A percentile compares a stretch with the other conserved stretches of the same genome.
Evolutionary conservation across 1,140 invertebrate genomes (phyloP).

Genomic region (Achroia grisella): DNA sequence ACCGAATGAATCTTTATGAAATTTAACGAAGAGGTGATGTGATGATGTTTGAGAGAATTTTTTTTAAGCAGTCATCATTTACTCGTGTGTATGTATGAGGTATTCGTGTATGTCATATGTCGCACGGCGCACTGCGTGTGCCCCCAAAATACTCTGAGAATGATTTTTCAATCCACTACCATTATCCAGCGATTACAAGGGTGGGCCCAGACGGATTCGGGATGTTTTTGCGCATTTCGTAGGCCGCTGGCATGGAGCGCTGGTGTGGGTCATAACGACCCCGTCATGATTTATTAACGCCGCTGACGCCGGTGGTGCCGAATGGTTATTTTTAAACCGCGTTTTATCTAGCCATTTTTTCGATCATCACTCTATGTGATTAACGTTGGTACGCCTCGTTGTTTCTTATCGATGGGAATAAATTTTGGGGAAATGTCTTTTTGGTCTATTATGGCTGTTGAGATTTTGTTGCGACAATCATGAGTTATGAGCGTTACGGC

Average conservation of each 20-base stretch:
- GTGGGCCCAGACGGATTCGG: conserved; percentile 31
- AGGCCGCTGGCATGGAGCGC: conserved; percentile 12
- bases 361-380: conserved; percentile 1
- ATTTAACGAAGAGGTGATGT: no score
- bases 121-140: conserved; percentile 2
- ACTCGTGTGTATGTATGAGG: no score
- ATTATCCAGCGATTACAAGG: conserved; percentile 42
- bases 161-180: conserved; percentile 36
- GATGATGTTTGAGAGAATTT: no score
- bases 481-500: background rate
- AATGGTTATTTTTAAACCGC: conserved; percentile 29
- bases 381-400: background rate
- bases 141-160: conserved; percentile 21
- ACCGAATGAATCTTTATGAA: no score
- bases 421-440: background rate
- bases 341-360: conserved; percentile 20
- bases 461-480: background rate
- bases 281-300: conserved; percentile 29
- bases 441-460: background rate
- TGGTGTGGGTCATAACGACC: conserved; percentile 16
- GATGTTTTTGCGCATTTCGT: conserved; percentile 28
- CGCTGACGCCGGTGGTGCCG: conserved; percentile 10
- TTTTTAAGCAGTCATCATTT: no score
- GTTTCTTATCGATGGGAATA: background rate
- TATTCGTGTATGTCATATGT: no score